A percentile compares a stretch with the other conserved stretches of the same genome.
phyloP scores from a whole-genome alignment of 23 tunicate species.

The Trididemnum miniatum region DNA sequence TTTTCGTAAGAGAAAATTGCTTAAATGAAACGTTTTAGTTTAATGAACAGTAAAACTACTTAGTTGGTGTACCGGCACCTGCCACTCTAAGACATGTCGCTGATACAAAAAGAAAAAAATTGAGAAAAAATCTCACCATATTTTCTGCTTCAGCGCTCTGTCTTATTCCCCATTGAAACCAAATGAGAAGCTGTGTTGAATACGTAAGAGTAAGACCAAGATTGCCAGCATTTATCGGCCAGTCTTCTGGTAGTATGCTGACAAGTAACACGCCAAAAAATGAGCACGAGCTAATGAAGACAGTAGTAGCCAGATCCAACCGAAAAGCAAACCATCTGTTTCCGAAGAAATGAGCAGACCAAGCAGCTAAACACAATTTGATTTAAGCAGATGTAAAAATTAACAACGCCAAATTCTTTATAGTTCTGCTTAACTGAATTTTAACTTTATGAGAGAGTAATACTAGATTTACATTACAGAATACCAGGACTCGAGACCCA shows the following conservation, averaged over 20 bases:
- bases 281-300: conserved; percentile 57
- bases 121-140: conserved; percentile 35
- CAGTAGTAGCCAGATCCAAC: conserved; percentile 56
- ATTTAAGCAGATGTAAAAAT: no score
- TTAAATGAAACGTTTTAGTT: background rate
- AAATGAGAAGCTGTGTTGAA: conserved; percentile 51
- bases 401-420: no score
- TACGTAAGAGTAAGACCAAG: conserved; percentile 80
- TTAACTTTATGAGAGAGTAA: no score
- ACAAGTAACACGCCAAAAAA: conserved; percentile 23
- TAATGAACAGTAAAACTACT: background rate
- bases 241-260: background rate
- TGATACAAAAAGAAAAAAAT: background rate
- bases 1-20: no score
- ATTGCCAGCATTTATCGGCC: conserved; percentile 20
- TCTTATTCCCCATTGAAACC: conserved; percentile 85
- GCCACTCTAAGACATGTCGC: background rate
- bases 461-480: no score
- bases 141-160: conserved; percentile 90
- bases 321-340: conserved; percentile 82
- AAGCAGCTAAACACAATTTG: conserved; percentile 90
- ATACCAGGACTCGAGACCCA: no score
- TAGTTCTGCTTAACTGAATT: no score
- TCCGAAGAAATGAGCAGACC: conserved; percentile 52
- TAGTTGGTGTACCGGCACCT: background rate